Evolutionary conservation across 2,113 vertebrate species (phyloP), one percentile per base, ranked within the genome.

Genomic region (Ascaphus truei): DNA sequence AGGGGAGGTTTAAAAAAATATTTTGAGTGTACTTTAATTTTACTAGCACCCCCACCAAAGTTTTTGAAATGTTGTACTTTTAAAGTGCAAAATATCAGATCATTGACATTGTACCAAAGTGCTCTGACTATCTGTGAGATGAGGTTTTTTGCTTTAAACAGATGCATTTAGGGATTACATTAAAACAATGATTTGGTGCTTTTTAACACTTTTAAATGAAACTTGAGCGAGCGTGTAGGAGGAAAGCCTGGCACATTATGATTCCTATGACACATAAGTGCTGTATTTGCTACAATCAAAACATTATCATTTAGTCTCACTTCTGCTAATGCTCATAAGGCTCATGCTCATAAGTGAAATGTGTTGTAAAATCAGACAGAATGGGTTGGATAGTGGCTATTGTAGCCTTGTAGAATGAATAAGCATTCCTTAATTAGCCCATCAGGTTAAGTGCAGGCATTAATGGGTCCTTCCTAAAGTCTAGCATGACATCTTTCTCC

Each of bases 381-480:
- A 91, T 85, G 91, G 89, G 88, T 87, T 83, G 86, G 79, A 89
- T 82, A 81, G 82, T 86, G 84, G 82, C 90, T 89, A 87, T 88
- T 81, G 78, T 74, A 88, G 92, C 90, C 93, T 91, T 87, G 82
- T 74, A 83, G 90, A 92, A 95, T 95, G 95, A 96, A 93, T 93
- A 95, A 95, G 94, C 91, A 92, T 93, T 88, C 92, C 93, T 95
- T 98, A 96, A 98, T 98, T 94, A 98, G 94, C 92, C 94, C 92
- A 95, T 95, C 91, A 92, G 97, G 96, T 95, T 98, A 98, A 98
- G 97, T 98, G 96, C 96, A 93, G 91, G 92, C 84, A 90, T 91
- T 98, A 98, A 98, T 96, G 93, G 93, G 92, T 89, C 93, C 92
- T 93, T 96, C 92, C 95, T 92, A 94, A 98, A 98, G 95, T 98